A percentile compares a stretch with the other conserved stretches of the same genome.
These are phyloP conservation scores for Campoletis sonorensis DNA, from an alignment of 1,140 invertebrate species.

Conservation along the genomic window DNA sequence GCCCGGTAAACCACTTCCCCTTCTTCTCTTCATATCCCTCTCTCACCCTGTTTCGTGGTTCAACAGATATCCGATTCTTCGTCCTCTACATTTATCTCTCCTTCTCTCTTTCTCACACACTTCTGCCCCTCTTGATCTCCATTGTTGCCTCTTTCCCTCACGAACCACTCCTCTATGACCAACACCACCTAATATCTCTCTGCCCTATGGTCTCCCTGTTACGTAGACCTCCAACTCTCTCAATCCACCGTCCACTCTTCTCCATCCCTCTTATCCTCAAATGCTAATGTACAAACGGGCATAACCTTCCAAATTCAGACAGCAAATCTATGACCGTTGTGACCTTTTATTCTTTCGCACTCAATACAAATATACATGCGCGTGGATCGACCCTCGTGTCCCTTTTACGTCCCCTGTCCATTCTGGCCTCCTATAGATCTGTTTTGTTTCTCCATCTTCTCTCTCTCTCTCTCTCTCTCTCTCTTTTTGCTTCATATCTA, in stretches of 20 bases:
- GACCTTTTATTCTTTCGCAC: background rate
- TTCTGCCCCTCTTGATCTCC: slow-evolving; percentile 21
- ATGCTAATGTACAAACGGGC: background rate
- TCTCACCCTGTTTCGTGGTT: slow-evolving; percentile 50
- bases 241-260: background rate
- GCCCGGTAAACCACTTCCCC: slow-evolving; percentile 50
- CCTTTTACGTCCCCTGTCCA: slow-evolving; percentile 20
- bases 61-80: slow-evolving; percentile 45
- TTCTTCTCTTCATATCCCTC: slow-evolving; percentile 50
- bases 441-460: slow-evolving; percentile 23
- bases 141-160: slow-evolving; percentile 37
- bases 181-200: slow-evolving; percentile 12
- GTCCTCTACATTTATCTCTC: no score
- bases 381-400: background rate
- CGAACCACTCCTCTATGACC: slow-evolving; percentile 37
- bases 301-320: background rate
- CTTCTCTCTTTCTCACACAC: no score
- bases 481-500: slow-evolving; percentile 50
- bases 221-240: slow-evolving; percentile 3
- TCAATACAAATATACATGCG: background rate
- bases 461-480: background rate
- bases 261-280: background rate
- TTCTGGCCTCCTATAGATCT: slow-evolving; percentile 51
- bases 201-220: slow-evolving; percentile 13
- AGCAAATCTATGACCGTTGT: background rate